Evolutionary conservation across 2,113 vertebrate genomes (phyloP).

Genomic region (Sarotherodon lohbergeri): DNA sequence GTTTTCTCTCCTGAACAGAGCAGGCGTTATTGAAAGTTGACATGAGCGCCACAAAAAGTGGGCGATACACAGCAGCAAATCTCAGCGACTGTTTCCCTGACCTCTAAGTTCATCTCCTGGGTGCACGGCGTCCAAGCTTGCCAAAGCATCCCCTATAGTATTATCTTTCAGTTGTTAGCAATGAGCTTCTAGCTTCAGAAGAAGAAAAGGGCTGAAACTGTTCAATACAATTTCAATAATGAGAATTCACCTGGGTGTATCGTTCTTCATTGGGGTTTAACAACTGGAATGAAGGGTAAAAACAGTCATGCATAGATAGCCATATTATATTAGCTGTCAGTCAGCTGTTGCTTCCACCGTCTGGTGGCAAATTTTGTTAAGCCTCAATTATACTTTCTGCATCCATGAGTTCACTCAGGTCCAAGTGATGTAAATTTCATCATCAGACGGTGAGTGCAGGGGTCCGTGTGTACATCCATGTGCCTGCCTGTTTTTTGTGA

Average conservation of each 20-base stretch:
- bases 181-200: not conserved
- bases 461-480: not conserved
- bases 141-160: constrained; percentile 20
- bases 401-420: not conserved
- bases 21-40: constrained; percentile 39
- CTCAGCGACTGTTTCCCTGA: not conserved
- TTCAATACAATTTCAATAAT: not conserved
- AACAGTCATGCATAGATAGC: not conserved
- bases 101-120: constrained; percentile 19
- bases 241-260: constrained; percentile 6
- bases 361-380: not conserved
- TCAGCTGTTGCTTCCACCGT: not conserved
- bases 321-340: not conserved
- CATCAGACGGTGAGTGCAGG: not conserved
- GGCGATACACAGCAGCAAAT: not conserved
- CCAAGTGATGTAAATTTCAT: not conserved
- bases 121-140: not conserved
- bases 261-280: constrained; percentile 1
- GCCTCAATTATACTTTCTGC: not conserved
- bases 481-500: not conserved
- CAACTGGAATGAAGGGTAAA: not conserved
- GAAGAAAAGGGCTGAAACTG: not conserved
- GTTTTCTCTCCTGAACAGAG: constrained; percentile 23
- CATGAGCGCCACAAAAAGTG: not conserved
- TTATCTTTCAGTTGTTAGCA: constrained; percentile 29